Percentiles rank a stretch among this genome's conserved stretches.
Evolutionary conservation across 2,888 invertebrate genomes (phyloP).

Genomic region (Malacosoma neustria): DNA sequence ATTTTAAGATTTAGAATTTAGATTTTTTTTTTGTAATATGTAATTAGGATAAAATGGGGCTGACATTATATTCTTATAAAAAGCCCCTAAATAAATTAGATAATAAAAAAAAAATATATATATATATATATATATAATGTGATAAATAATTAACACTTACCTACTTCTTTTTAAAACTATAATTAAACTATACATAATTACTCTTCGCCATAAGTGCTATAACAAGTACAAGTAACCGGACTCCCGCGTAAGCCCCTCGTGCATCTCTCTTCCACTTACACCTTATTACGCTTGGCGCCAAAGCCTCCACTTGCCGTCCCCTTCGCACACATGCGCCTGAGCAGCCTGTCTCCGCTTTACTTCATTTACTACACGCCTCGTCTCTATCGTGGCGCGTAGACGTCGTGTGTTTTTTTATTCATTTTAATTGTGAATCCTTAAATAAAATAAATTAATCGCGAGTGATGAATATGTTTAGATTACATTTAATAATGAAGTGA

Average conservation of each 20-base stretch:
- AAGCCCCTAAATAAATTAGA: too few species aligned
- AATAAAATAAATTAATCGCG: constrained; percentile 4
- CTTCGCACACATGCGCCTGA: constrained; percentile 43
- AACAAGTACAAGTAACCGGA: constrained; percentile 60
- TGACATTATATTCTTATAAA: too few species aligned
- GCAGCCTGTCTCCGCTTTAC: constrained; percentile 52
- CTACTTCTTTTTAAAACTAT: too few species aligned
- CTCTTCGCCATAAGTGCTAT: constrained; percentile 49
- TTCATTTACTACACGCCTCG: constrained; percentile 41
- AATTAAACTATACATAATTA: too few species aligned
- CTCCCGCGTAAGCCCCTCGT: constrained; percentile 56
- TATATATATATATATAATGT: too few species aligned
- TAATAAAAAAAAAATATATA: too few species aligned
- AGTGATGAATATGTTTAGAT: background rate
- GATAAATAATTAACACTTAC: too few species aligned
- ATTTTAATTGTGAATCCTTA: constrained; percentile 13
- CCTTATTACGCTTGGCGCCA: constrained; percentile 31
- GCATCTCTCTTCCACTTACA: constrained; percentile 41
- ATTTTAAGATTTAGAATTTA: too few species aligned
- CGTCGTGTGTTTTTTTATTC: constrained; percentile 33
- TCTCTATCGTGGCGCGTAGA: constrained; percentile 51
- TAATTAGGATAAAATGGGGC: too few species aligned
- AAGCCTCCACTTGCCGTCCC: constrained; percentile 54
- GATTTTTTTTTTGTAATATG: too few species aligned
- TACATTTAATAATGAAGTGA: constrained; percentile 3